Evolutionary conservation across 2,797 vertebrate species (phyloP).

Genomic region (Thunnus albacares): DNA sequence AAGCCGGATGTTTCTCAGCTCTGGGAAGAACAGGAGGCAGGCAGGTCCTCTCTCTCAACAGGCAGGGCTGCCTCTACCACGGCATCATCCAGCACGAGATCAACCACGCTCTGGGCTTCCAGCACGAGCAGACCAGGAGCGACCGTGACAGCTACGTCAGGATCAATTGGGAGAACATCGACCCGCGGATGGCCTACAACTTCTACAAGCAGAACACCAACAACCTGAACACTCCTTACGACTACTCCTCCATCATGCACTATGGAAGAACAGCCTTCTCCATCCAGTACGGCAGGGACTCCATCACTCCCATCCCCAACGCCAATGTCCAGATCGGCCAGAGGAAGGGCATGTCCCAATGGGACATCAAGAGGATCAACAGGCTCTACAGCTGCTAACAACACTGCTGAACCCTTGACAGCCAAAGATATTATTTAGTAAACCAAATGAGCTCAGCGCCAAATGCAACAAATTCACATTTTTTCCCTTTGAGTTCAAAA

Average conservation of each 20-base stretch:
- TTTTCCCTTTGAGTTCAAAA: background rate
- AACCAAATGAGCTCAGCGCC: background rate
- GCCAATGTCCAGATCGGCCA: conserved; percentile 51
- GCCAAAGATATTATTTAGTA: no score
- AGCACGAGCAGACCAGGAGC: conserved; percentile 85
- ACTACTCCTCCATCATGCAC: conserved; percentile 86
- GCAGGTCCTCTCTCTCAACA: conserved; percentile 84
- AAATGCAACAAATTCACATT: background rate
- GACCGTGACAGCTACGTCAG: conserved; percentile 80
- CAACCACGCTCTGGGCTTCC: conserved; percentile 81
- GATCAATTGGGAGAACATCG: conserved; percentile 83
- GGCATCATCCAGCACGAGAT: conserved; percentile 83
- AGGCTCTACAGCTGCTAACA: conserved; percentile 41
- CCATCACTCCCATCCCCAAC: conserved; percentile 62
- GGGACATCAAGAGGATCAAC: conserved; percentile 65
- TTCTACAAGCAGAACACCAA: conserved; percentile 77
- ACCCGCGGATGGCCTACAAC: conserved; percentile 59
- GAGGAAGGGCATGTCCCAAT: conserved; percentile 46
- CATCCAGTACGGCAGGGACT: conserved; percentile 16
- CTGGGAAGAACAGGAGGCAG: conserved; percentile 78
- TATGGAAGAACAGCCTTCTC: conserved; percentile 76
- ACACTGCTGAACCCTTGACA: no score
- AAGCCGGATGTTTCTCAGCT: conserved; percentile 74
- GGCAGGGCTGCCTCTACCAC: conserved; percentile 72
- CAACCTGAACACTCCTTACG: conserved; percentile 82